phyloP scores from a whole-genome alignment of 1,140 invertebrate species.

The Anastrepha ludens region DNA sequence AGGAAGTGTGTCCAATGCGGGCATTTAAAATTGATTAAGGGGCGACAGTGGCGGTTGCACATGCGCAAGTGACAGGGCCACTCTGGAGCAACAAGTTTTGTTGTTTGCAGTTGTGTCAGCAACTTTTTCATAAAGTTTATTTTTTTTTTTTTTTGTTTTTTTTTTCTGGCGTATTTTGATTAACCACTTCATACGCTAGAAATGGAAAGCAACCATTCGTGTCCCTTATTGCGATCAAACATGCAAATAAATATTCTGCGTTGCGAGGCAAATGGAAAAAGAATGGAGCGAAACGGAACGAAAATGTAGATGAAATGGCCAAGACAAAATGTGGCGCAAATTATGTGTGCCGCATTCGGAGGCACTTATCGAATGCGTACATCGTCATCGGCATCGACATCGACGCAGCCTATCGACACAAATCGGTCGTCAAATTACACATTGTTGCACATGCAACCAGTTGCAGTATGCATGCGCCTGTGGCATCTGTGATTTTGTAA shows the following conservation, averaged over 20 bases:
- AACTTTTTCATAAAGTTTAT: not conserved
- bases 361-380: conserved; percentile 18
- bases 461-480: not conserved
- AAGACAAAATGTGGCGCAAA: not conserved
- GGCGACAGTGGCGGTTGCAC: conserved; percentile 41
- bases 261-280: not conserved
- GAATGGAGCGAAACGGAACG: not conserved
- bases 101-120: not conserved
- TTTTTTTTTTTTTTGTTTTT: not conserved
- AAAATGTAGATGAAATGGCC: not conserved
- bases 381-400: not conserved
- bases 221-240: not conserved
- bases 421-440: conserved; percentile 21
- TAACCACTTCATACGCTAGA: not conserved
- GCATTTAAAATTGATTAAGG: conserved; percentile 51
- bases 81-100: not conserved
- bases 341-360: conserved; percentile 5
- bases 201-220: not conserved
- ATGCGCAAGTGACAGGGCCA: conserved; percentile 26
- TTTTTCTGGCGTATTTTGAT: not conserved
- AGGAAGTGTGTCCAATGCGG: conserved; percentile 39
- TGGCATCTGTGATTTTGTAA: conserved; percentile 31
- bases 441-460: conserved; percentile 25
- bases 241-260: not conserved
- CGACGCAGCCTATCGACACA: conserved; percentile 24